Evolutionary conservation across 2,113 vertebrate genomes (phyloP).

Genomic region (Craseonycteris thonglongyai): DNA sequence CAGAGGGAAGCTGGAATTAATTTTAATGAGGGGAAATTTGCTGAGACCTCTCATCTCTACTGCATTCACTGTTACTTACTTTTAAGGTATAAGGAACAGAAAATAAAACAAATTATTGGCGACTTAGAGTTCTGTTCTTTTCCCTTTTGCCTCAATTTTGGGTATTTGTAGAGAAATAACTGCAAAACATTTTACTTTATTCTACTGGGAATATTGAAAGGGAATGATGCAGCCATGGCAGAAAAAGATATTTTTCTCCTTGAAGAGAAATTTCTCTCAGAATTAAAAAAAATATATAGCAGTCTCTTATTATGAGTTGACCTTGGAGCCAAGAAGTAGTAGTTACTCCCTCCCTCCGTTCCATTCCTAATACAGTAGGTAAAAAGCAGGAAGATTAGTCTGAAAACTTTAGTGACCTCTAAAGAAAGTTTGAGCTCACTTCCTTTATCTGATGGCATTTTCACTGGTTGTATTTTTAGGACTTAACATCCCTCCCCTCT

Average conservation of each 20-base stretch:
- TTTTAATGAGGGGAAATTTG: not conserved
- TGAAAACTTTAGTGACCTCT: constrained; percentile 12
- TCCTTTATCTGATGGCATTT: not conserved
- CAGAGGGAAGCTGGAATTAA: not conserved
- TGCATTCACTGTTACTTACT: not conserved
- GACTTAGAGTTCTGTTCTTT: not conserved
- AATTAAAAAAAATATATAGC: not conserved
- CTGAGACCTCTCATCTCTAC: not conserved
- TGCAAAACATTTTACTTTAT: not conserved
- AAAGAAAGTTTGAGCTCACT: not conserved
- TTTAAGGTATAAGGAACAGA: not conserved
- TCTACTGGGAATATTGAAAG: constrained; percentile 1
- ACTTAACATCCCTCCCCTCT: not conserved
- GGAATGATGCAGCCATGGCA: not conserved
- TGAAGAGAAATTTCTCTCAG: not conserved
- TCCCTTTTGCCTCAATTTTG: not conserved
- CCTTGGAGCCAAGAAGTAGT: not conserved
- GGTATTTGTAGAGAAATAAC: not conserved
- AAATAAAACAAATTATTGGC: not conserved
- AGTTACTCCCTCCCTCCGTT: not conserved
- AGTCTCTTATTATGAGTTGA: not conserved
- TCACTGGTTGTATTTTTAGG: not conserved
- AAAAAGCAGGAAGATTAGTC: not conserved
- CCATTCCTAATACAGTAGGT: not conserved
- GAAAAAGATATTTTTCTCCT: not conserved